Evolutionary conservation across 1,140 invertebrate species (phyloP), one percentile per base, ranked within the genome.

Genomic region (Frieseomelitta varia): DNA sequence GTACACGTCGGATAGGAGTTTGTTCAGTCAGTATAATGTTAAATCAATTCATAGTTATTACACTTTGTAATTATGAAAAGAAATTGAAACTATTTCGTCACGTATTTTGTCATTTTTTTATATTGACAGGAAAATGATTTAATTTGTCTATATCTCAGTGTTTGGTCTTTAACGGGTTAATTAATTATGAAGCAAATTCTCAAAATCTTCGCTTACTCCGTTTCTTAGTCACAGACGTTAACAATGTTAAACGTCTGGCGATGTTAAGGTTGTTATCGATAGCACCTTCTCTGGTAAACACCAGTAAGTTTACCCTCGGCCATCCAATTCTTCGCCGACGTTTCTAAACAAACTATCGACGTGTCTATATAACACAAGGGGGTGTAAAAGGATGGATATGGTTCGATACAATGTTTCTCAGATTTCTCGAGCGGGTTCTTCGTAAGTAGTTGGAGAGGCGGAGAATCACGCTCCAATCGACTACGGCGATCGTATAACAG

Each of bases 401-500:
- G 68, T 34, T 47, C n/a, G 19, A 58, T 30, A 77, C 65, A 83
- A 69, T 83, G 74, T 78, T 69, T 51, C 61, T 55, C 17, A 1
- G 73, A 67, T 53, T 55, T 58, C 19, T 65, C 39, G 34, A n/a
- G 34, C 55, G 8, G 1, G 27, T 68, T 55, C 24, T 14, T n/a
- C 67, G 27, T 84, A 84, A 79, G 67, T 27, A 63, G 56, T 15
- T 12, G 4, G 55, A 79, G 21, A 72, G 67, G 76, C 75, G 75
- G 65, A 53, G 76, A 12, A 79, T 84, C 81, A 79, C 81, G 87
- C 77, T 81, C 71, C 65, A 58, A 84, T 79, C 83, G 58, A 68
- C 68, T 1, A 17, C n/a, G 8, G 1, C 14, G 84, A 53, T 34
- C 88, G 63, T 85, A 56, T 75, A 83, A 71, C 75, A 47, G 63